Conservation (phyloP, 1,140 invertebrate genomes). For the Ips typographus region DNA sequence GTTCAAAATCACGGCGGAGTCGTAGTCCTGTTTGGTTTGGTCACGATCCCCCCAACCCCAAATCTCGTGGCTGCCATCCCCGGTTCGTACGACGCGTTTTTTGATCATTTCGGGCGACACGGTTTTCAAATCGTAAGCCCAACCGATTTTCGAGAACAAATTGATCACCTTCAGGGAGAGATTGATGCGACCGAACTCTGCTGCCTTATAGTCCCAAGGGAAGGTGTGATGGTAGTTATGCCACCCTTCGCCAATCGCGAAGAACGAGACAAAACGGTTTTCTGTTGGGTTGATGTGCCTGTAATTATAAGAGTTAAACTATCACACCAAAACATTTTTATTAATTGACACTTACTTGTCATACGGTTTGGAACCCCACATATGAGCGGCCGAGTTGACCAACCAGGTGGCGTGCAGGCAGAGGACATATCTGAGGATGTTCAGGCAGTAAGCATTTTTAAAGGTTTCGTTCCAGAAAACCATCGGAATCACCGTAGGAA, state of each 20-base stretch:
- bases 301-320: neutral
- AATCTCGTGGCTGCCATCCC: constrained; percentile 62
- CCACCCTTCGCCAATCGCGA: constrained; percentile 84
- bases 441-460: constrained; percentile 78
- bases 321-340: constrained; percentile 21
- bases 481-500: constrained; percentile 84
- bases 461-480: constrained; percentile 83
- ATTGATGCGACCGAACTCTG: constrained; percentile 80
- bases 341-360: constrained; percentile 66
- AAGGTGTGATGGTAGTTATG: constrained; percentile 97
- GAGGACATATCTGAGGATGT: constrained; percentile 82
- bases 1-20: constrained; percentile 52
- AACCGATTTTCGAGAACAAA: constrained; percentile 79
- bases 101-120: constrained; percentile 72
- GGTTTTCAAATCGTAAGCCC: constrained; percentile 86
- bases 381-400: constrained; percentile 93
- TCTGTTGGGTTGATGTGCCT: constrained; percentile 75
- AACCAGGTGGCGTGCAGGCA: constrained; percentile 93
- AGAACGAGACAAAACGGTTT: constrained; percentile 69
- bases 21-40: constrained; percentile 44
- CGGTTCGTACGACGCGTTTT: constrained; percentile 71
- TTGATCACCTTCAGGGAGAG: constrained; percentile 85
- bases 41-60: constrained; percentile 62
- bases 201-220: constrained; percentile 91
- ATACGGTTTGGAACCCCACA: constrained; percentile 89